These are phyloP conservation scores for Macheiramphus alcinus DNA, from an alignment of 2,113 vertebrate genomes.

Conservation along the genomic window DNA sequence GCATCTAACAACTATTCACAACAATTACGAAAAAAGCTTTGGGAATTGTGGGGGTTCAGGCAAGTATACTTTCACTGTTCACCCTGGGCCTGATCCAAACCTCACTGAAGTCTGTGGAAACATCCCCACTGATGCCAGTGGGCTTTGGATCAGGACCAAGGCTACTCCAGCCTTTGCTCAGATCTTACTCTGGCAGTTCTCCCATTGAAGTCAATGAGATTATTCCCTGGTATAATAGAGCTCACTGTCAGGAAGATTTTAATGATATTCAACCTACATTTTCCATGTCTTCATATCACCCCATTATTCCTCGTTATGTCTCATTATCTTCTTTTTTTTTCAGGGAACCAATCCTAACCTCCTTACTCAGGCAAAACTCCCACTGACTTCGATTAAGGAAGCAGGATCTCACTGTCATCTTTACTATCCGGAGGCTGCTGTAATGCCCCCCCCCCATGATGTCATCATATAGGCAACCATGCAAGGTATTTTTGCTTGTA, in stretches of 20 bases:
- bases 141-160: neutral
- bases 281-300: neutral
- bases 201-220: neutral
- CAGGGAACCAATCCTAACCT: neutral
- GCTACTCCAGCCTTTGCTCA: neutral
- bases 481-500: neutral
- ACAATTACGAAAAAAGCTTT: rapidly evolving
- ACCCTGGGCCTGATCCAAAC: neutral
- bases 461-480: neutral
- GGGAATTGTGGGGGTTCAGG: neutral
- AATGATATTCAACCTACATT: constrained; percentile 45
- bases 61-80: neutral
- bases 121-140: neutral
- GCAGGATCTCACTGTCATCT: neutral
- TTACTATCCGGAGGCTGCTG: neutral
- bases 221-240: constrained; percentile 9
- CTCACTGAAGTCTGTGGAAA: neutral
- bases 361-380: neutral
- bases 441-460: neutral
- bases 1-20: neutral
- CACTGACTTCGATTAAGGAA: neutral
- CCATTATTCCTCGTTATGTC: neutral
- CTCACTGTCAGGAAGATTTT: constrained; percentile 61
- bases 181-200: neutral
- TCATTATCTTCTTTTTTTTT: constrained; percentile 6